Conservation (phyloP, 1,140 invertebrate species). For the Pachypeltis micranthus region DNA sequence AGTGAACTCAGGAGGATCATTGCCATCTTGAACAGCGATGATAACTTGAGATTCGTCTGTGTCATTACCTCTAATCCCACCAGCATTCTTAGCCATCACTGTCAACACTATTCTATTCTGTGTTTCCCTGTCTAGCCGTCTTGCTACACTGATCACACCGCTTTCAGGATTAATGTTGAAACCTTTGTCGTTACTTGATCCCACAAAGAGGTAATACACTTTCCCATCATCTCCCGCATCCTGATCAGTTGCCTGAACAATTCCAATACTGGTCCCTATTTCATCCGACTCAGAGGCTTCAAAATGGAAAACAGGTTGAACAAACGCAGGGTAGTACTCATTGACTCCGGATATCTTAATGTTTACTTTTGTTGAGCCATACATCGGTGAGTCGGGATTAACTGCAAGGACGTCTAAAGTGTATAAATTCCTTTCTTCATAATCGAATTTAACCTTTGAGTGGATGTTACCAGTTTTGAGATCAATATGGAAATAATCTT, state of each 20-base stretch:
- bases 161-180: slow-evolving; percentile 76
- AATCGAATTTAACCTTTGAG: slow-evolving; percentile 72
- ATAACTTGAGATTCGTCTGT: slow-evolving; percentile 89
- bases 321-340: slow-evolving; percentile 84
- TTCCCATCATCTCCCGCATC: slow-evolving; percentile 85
- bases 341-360: slow-evolving; percentile 81
- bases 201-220: slow-evolving; percentile 84
- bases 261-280: slow-evolving; percentile 73
- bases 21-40: slow-evolving; percentile 86
- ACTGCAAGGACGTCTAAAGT: slow-evolving; percentile 67
- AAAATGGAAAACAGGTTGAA: slow-evolving; percentile 83
- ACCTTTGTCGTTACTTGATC: slow-evolving; percentile 82
- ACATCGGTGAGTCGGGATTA: slow-evolving; percentile 76
- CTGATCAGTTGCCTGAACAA: slow-evolving; percentile 78
- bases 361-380: slow-evolving; percentile 53
- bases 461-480: slow-evolving; percentile 60
- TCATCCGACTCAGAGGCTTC: slow-evolving; percentile 85
- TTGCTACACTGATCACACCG: slow-evolving; percentile 69
- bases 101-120: slow-evolving; percentile 80
- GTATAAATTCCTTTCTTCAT: slow-evolving; percentile 69
- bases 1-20: slow-evolving; percentile 86
- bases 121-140: slow-evolving; percentile 76
- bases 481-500: slow-evolving; percentile 66
- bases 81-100: slow-evolving; percentile 87
- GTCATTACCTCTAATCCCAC: slow-evolving; percentile 84